These are phyloP conservation scores for Sarcophaga caerulescens DNA, from an alignment of 2,888 invertebrate genomes.

Conservation along the genomic window DNA sequence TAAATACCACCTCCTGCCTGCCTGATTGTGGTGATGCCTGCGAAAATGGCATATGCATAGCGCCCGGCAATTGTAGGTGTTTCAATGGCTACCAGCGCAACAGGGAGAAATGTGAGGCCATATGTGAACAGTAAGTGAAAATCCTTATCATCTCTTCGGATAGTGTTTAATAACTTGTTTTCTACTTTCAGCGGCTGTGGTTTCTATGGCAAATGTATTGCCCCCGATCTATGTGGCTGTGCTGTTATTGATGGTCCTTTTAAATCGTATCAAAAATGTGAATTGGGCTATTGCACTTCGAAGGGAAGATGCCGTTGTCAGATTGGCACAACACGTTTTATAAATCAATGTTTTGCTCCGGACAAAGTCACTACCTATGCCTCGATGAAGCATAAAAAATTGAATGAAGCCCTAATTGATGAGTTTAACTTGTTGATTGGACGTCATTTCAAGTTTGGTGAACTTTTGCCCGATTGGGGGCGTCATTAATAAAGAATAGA, in stretches of 20 bases:
- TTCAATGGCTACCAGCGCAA: constrained; percentile 77
- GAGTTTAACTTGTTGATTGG: constrained; percentile 77
- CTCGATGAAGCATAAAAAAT: constrained; percentile 72
- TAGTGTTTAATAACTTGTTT: neutral
- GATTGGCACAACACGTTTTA: constrained; percentile 75
- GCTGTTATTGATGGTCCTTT: constrained; percentile 71
- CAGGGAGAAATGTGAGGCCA: constrained; percentile 74
- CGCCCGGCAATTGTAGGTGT: constrained; percentile 80
- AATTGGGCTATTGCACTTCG: constrained; percentile 73
- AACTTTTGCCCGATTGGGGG: neutral
- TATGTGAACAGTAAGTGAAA: constrained; percentile 72
- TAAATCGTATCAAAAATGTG: constrained; percentile 70
- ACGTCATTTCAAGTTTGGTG: constrained; percentile 72
- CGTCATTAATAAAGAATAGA: constrained; percentile 27
- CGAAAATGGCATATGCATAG: constrained; percentile 79
- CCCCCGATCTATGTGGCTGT: constrained; percentile 79
- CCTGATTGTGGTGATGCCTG: constrained; percentile 77
- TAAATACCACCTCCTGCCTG: constrained; percentile 75
- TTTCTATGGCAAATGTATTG: constrained; percentile 78
- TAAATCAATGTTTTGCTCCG: constrained; percentile 76
- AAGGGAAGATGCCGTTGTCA: constrained; percentile 76
- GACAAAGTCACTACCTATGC: constrained; percentile 78
- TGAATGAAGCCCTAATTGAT: constrained; percentile 74
- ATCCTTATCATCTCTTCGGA: neutral
- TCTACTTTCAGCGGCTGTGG: constrained; percentile 73